Evolutionary conservation across 2,113 vertebrate genomes (phyloP), one percentile per base, ranked within the genome.

Genomic region (Bostrychus sinensis): DNA sequence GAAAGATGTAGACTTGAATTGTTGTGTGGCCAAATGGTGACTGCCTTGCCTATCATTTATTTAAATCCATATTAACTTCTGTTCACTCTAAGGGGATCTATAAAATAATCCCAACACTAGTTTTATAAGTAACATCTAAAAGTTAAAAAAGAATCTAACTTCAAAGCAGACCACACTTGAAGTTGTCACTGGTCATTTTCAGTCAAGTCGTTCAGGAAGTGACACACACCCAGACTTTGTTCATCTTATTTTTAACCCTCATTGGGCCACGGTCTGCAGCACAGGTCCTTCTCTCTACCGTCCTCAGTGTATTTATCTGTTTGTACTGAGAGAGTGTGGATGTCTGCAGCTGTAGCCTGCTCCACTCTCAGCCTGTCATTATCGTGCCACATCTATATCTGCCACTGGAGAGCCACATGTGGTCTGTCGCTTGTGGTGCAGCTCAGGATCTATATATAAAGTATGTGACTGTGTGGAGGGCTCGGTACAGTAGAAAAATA

Each of bases 361-460:
- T 38, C 51, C 34, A 53, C 48, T 56, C 36, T 60, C 64, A 62
- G 58, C 74, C 83, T 90, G 83, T 91, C 89, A 91, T 91, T 88
- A 89, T 34, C 26, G 32, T 69, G 83, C 86, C 85, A 84, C 74
- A 71, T 84, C 87, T 90, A 89, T 80, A 91, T 90, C 61, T 83
- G 89, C 63, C 53, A 39, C 32, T 43, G 68, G 72, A 67, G 75
- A 79, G 63, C 60, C 80, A 37, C 70, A 45, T 80, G 81, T 45
- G 83, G 83, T 83, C 65, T 60, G 69, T 68, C 26, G 36, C 80
- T 81, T 82, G 82, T 54, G 78, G 76, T 28, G 1, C 60, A 58
- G 46, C 34, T n/a, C 26, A 59, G 43, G 62, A 72, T 67, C 79
- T 84, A 75, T 77, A 75, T 77, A 70, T 72, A 34, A 7, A 53